Evolutionary conservation across 2,113 vertebrate species (phyloP).

Genomic region (Erythrocercus mccallii): DNA sequence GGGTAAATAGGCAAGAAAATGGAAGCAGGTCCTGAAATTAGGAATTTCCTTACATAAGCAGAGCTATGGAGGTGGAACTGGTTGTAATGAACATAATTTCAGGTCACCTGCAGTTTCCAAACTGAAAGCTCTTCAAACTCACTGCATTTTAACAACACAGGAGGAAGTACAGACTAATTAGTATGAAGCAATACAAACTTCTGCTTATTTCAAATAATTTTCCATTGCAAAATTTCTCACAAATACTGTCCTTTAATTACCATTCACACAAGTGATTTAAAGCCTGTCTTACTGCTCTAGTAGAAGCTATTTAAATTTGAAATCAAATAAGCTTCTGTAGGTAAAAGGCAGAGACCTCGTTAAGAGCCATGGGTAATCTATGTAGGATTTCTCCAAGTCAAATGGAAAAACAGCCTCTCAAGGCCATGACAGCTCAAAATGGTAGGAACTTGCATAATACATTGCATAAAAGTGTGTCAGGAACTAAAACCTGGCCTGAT

Average conservation of each 20-base stretch:
- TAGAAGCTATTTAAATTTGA: neutral
- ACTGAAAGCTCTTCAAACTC: neutral
- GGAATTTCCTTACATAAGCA: neutral
- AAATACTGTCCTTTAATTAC: neutral
- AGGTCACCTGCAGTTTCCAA: neutral
- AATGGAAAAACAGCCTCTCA: neutral
- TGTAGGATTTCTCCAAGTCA: neutral
- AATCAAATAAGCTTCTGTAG: neutral
- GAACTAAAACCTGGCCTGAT: neutral
- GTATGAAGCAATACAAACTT: neutral
- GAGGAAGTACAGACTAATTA: neutral
- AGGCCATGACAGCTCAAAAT: neutral
- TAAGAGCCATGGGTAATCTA: neutral
- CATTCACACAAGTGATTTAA: neutral
- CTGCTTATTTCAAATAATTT: neutral
- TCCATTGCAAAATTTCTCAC: neutral
- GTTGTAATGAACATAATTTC: neutral
- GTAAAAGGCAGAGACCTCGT: neutral
- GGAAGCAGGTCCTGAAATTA: neutral
- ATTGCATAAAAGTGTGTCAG: neutral
- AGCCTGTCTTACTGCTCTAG: neutral
- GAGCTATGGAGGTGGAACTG: neutral
- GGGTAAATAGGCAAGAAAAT: neutral
- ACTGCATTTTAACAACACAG: neutral
- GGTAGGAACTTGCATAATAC: neutral